These are phyloP conservation scores for Phoebastria nigripes DNA, from an alignment of 2,797 vertebrate species.

Conservation along the genomic window DNA sequence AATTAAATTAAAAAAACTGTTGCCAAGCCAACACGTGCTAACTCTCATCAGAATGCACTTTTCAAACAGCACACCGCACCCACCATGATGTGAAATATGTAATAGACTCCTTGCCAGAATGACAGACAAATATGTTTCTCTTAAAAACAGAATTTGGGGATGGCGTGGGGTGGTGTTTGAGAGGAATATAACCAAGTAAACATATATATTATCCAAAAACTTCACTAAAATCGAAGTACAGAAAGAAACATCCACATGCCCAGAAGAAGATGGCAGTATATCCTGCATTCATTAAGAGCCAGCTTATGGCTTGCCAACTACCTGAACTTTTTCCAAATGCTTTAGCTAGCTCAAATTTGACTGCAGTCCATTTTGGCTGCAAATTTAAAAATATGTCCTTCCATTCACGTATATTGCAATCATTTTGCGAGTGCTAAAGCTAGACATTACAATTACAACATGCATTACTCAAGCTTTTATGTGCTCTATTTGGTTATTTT, in stretches of 20 bases:
- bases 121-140: neutral
- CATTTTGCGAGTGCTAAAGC: neutral
- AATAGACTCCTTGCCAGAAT: neutral
- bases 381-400: constrained; percentile 37
- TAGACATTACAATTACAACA: constrained; percentile 41
- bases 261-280: constrained; percentile 13
- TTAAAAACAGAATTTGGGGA: neutral
- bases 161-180: neutral
- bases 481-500: constrained; percentile 29
- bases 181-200: neutral
- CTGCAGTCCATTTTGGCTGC: constrained; percentile 46
- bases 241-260: neutral
- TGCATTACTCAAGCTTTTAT: constrained; percentile 42
- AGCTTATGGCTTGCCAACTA: constrained; percentile 1
- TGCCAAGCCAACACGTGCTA: neutral
- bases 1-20: neutral
- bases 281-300: neutral
- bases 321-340: constrained; percentile 44
- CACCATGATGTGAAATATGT: neutral
- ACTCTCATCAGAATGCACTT: neutral
- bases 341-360: constrained; percentile 43
- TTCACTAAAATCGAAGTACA: neutral
- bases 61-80: neutral
- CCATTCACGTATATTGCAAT: constrained; percentile 14
- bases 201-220: neutral